Percentiles rank a stretch among this genome's conserved stretches.
phyloP scores from a whole-genome alignment of 2,797 vertebrate species.

The Pteronotus mesoamericanus region DNA sequence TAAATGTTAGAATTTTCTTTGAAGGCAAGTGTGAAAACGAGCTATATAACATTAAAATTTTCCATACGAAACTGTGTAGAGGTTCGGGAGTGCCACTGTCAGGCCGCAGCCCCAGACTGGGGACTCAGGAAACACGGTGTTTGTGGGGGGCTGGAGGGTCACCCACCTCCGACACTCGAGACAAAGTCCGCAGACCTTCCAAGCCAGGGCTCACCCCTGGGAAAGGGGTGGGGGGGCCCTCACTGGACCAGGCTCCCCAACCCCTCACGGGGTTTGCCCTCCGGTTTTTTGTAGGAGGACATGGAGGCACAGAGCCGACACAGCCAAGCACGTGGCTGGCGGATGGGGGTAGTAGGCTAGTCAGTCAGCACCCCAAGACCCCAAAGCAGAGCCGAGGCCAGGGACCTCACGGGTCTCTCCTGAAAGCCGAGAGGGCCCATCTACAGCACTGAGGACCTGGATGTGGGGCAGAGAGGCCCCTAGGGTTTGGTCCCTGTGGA shows the following conservation, averaged over 20 bases:
- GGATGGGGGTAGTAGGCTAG: accelerated
- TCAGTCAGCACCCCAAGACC: background rate
- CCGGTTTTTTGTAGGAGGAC: background rate
- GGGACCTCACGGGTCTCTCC: background rate
- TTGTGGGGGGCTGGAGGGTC: background rate
- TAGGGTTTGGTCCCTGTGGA: background rate
- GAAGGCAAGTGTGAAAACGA: background rate
- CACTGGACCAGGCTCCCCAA: background rate
- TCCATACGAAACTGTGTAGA: accelerated
- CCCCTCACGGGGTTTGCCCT: background rate
- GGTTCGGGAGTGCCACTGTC: background rate
- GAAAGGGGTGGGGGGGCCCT: background rate
- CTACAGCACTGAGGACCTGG: background rate
- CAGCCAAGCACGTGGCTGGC: background rate
- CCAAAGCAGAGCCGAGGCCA: background rate
- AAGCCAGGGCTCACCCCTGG: background rate
- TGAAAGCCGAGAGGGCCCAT: background rate
- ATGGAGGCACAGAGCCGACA: background rate
- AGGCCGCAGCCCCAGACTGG: background rate
- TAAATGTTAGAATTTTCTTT: background rate
- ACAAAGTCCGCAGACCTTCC: background rate
- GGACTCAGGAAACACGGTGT: background rate
- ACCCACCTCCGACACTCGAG: background rate
- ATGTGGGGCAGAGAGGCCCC: background rate
- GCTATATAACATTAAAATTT: background rate